These are phyloP conservation scores for Channallabes apus DNA, from an alignment of 2,797 vertebrate species.

Conservation along the genomic window DNA sequence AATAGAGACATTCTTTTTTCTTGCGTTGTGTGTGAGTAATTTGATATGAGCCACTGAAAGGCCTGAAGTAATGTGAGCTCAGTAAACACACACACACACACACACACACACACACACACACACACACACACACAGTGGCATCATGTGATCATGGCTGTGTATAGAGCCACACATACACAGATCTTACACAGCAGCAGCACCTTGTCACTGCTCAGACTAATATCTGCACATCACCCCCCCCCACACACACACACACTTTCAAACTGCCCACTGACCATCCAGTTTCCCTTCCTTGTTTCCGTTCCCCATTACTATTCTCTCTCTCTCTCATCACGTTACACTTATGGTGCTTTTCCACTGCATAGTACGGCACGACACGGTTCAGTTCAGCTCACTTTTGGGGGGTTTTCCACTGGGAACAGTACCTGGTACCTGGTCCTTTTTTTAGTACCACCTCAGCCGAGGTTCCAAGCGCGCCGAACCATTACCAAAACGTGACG, in stretches of 20 bases:
- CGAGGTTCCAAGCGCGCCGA: no score
- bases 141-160: neutral
- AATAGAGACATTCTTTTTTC: neutral
- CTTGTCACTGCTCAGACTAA: neutral
- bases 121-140: neutral
- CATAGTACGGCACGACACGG: no score
- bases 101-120: neutral
- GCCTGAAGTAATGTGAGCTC: neutral
- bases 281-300: neutral
- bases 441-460: no score
- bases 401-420: no score
- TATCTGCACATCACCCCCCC: no score
- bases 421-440: no score
- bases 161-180: neutral
- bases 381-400: no score
- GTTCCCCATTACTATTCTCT: neutral
- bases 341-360: no score
- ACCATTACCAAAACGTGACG: no score
- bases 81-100: neutral
- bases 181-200: neutral
- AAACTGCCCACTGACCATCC: neutral
- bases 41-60: neutral
- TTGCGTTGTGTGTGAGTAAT: neutral
- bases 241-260: neutral
- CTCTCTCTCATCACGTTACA: no score